Percentiles rank a stretch among this genome's conserved stretches.
phyloP scores from a whole-genome alignment of 2,113 vertebrate genomes.

The Lampris megalopsis region DNA sequence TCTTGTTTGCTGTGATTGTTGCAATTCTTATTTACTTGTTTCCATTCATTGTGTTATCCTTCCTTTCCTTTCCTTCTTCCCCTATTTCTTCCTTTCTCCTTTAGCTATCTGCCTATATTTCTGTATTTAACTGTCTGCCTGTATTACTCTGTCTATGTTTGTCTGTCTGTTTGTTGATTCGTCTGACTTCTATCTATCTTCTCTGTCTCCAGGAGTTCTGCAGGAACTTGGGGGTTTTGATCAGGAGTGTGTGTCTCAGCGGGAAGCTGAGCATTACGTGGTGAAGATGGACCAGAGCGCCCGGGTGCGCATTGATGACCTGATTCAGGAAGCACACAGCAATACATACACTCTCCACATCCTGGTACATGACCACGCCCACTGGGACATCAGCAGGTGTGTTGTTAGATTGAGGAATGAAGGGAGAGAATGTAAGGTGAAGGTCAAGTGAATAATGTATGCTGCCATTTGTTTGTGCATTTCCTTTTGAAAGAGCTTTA shows the following conservation, averaged over 20 bases:
- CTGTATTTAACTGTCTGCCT: too few species aligned
- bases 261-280: conserved; percentile 88
- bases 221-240: conserved; percentile 92
- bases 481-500: not conserved
- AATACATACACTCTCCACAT: conserved; percentile 96
- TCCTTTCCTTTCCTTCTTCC: too few species aligned
- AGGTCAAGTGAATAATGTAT: conserved; percentile 2
- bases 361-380: conserved; percentile 95
- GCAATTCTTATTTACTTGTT: too few species aligned
- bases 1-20: not conserved
- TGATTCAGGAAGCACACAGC: conserved; percentile 90
- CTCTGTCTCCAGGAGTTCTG: conserved; percentile 86
- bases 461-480: not conserved
- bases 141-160: too few species aligned
- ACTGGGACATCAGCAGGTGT: conserved; percentile 94
- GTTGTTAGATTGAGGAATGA: not conserved
- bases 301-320: conserved; percentile 86
- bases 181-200: not conserved
- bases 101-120: too few species aligned
- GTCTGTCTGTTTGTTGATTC: not conserved
- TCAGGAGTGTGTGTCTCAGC: conserved; percentile 84
- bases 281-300: conserved; percentile 90
- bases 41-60: too few species aligned
- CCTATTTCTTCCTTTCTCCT: too few species aligned
- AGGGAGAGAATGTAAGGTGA: not conserved